Evolutionary conservation across 1,140 invertebrate genomes (phyloP).

Genomic region (Bombus cullumanus): DNA sequence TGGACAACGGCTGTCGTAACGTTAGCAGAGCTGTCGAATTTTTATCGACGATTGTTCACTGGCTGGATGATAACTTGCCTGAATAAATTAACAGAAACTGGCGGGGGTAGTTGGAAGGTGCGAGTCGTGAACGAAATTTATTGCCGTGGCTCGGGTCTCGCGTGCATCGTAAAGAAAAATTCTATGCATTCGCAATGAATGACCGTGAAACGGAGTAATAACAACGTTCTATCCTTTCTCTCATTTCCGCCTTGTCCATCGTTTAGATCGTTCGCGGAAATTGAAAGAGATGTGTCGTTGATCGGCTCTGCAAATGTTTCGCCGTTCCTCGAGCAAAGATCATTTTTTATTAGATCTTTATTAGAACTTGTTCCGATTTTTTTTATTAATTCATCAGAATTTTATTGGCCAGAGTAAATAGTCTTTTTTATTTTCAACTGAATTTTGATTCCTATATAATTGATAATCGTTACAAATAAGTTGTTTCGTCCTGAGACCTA

Average conservation of each 20-base stretch:
- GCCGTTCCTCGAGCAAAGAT: background rate
- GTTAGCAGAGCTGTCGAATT: constrained; percentile 1
- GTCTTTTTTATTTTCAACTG: too few species aligned
- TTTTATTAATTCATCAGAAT: background rate
- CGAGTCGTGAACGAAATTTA: constrained; percentile 40
- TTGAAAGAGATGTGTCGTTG: constrained; percentile 28
- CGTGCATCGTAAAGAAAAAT: constrained; percentile 44
- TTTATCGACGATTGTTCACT: background rate
- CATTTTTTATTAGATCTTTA: background rate
- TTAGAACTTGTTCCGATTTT: background rate
- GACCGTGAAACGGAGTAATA: constrained; percentile 32
- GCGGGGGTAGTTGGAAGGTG: background rate
- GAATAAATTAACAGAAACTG: constrained; percentile 44
- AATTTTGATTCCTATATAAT: too few species aligned
- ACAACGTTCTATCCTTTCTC: background rate
- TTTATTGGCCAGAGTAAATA: too few species aligned
- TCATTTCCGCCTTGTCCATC: background rate
- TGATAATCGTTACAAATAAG: too few species aligned
- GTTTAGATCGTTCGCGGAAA: constrained; percentile 16
- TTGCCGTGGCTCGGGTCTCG: constrained; percentile 2
- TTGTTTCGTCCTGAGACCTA: too few species aligned
- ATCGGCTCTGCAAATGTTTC: background rate
- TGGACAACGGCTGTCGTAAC: too few species aligned
- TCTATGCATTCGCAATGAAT: constrained; percentile 51
- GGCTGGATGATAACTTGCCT: too few species aligned